Evolutionary conservation across 2,888 invertebrate genomes (phyloP), one percentile per base, ranked within the genome.

Genomic region (Andrena trimmerana): DNA sequence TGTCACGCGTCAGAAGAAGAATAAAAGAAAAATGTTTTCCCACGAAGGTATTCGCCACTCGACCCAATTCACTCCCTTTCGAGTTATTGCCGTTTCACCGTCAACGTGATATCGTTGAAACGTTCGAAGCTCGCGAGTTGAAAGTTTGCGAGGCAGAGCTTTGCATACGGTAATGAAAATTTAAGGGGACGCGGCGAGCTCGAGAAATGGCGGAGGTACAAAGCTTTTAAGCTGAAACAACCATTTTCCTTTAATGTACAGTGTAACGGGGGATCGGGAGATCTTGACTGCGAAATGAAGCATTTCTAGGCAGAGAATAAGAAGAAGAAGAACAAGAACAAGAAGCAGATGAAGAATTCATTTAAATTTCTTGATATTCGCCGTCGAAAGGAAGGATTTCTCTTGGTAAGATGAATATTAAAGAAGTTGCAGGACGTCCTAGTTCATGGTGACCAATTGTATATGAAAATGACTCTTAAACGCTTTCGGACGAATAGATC

Each of bases 161-260:
- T 31, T 60, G 57, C 42, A 36, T 57, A 42, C 29, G 57, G 27
- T 42, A 29, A 70, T 60, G 70, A 48, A 70, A 70, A 70, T 60
- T 70, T 70, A 6, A 48, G 59, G 42, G 42, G 10, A 70, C 42
- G 70, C 20, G 7, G 27, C 36, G 60, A 20, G 29, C 59, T 60
- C 48, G 68, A 27, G 33, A 13, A 48, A 57, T 13, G 48, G 29
- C 70, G 36, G 57, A n/a, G 36, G 36, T 42, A 57, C 36, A 42
- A 57, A 69, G 69, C 57, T 70, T 70, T 60, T 48, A 62, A 31
- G 31, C 57, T 24, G 27, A 57, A 57, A 57, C 57, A 57, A 57
- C 57, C 20, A 57, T 57, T 57, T 57, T 27, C 52, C 57, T 57
- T 57, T 57, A 57, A 57, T 57, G 57, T 24, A 57, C 57, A 24